phyloP scores from a whole-genome alignment of 2,888 invertebrate species.

The Euzetes globulus region DNA sequence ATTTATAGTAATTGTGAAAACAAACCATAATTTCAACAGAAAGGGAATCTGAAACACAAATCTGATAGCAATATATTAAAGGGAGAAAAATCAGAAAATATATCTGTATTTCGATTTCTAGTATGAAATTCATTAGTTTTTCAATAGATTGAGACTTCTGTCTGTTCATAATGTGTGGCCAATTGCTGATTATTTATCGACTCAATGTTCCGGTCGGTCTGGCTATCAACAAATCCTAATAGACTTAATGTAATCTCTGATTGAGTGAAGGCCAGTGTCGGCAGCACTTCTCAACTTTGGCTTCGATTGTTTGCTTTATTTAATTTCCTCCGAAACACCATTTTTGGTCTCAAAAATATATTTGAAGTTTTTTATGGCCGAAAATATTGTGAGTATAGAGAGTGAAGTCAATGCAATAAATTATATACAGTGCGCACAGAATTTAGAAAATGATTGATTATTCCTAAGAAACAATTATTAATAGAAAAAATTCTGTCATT shows the following conservation, averaged over 20 bases:
- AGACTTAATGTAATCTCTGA: neutral
- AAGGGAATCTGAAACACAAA: too few species aligned
- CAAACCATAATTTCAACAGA: too few species aligned
- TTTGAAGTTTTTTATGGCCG: neutral
- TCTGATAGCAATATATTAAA: too few species aligned
- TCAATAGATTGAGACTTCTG: too few species aligned
- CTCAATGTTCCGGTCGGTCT: neutral
- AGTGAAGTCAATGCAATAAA: neutral
- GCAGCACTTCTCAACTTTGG: neutral
- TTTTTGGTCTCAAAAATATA: neutral
- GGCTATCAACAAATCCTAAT: neutral
- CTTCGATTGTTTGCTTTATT: conserved; percentile 9
- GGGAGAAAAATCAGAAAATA: too few species aligned
- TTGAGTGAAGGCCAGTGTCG: neutral
- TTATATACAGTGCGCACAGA: neutral
- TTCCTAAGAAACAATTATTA: neutral
- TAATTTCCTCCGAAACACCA: neutral
- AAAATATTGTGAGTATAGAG: neutral
- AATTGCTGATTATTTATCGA: neutral
- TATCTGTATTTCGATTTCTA: too few species aligned
- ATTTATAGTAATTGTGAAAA: too few species aligned
- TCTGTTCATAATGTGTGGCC: too few species aligned
- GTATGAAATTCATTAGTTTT: too few species aligned
- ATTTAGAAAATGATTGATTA: neutral
- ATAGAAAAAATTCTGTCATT: neutral